phyloP scores from a whole-genome alignment of 37 sponge, comb jelly and placozoan species.

The Mnemiopsis leidyi region DNA sequence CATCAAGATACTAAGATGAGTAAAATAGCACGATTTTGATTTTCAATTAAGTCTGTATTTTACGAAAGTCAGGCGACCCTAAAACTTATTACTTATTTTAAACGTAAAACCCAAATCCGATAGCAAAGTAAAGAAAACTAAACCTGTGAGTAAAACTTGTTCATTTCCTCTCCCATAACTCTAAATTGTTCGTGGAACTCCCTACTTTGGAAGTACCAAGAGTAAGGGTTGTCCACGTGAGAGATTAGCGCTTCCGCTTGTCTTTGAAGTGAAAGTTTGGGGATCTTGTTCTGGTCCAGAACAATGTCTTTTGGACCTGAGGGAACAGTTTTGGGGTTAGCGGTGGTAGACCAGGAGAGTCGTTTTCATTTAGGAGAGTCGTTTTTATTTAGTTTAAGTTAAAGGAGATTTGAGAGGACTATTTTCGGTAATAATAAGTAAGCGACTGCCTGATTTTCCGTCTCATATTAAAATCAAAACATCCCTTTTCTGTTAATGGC shows the following conservation, averaged over 20 bases:
- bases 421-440: too few relatives aligned
- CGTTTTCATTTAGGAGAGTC: too few relatives aligned
- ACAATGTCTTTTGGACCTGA: neutral
- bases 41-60: too few relatives aligned
- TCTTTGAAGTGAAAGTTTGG: neutral
- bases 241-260: neutral
- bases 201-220: neutral
- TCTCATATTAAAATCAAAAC: too few relatives aligned
- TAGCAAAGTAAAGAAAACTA: neutral
- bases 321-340: neutral
- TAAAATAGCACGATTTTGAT: too few relatives aligned
- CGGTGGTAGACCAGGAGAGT: neutral
- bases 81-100: too few relatives aligned
- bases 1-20: too few relatives aligned
- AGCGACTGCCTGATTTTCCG: too few relatives aligned
- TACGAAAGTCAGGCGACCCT: too few relatives aligned
- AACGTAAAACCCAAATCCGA: too few relatives aligned
- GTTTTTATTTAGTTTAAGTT: neutral
- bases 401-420: neutral
- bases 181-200: neutral
- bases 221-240: constrained; percentile 3
- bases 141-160: constrained; percentile 22
- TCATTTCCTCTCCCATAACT: neutral
- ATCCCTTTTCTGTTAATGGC: neutral
- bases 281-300: neutral